phyloP scores from a whole-genome alignment of 2,888 invertebrate genomes.

The Latrodectus elegans region DNA sequence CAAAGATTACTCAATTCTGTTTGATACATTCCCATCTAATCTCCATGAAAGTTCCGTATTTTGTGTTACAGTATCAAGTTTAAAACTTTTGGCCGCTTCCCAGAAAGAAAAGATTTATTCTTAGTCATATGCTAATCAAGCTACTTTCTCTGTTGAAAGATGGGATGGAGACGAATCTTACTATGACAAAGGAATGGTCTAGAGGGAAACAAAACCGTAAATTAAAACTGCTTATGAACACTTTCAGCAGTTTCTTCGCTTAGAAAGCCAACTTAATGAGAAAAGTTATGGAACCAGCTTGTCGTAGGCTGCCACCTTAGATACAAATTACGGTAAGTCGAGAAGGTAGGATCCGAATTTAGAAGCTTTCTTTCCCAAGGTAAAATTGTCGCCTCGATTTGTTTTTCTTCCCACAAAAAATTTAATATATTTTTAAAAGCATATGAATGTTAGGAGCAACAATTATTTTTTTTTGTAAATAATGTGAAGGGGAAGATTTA shows the following conservation, averaged over 20 bases:
- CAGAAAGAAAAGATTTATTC: slow-evolving; percentile 33
- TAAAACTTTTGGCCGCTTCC: slow-evolving; percentile 18
- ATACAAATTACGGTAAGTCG: slow-evolving; percentile 32
- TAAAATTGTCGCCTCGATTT: no score
- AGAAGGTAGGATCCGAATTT: not conserved
- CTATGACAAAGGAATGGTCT: slow-evolving; percentile 57
- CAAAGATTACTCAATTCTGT: slow-evolving; percentile 1
- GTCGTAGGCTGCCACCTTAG: slow-evolving; percentile 10
- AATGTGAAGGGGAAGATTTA: no score
- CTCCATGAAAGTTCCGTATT: slow-evolving; percentile 49
- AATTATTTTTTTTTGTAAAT: no score
- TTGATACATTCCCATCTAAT: slow-evolving; percentile 32
- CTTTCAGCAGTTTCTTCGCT: slow-evolving; percentile 42
- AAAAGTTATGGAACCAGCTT: slow-evolving; percentile 49
- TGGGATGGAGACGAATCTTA: slow-evolving; percentile 43
- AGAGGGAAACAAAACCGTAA: slow-evolving; percentile 53
- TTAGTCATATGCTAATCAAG: slow-evolving; percentile 57
- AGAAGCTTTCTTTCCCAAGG: not conserved
- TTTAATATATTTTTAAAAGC: no score
- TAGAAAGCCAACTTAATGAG: slow-evolving; percentile 45
- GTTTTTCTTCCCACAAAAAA: no score
- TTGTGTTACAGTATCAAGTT: slow-evolving; percentile 25
- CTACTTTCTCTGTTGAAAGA: slow-evolving; percentile 41
- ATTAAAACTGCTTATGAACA: slow-evolving; percentile 60
- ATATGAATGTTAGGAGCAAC: no score